A percentile compares a stretch with the other conserved stretches of the same genome.
Conservation (phyloP, 2,113 vertebrate genomes). For the Motacilla tschutschensis region DNA sequence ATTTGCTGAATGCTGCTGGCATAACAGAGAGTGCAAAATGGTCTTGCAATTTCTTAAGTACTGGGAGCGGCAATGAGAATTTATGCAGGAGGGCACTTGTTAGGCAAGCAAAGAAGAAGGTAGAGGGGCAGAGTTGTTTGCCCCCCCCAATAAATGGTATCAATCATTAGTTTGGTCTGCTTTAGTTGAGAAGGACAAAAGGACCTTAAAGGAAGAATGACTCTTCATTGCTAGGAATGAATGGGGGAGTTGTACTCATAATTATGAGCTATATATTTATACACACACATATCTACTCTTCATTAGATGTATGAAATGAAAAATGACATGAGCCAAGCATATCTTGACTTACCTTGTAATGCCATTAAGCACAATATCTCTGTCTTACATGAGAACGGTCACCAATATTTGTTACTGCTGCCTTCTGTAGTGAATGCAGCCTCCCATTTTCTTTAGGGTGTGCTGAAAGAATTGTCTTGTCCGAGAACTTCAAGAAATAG, state of each 20-base stretch:
- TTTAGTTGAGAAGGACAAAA: neutral
- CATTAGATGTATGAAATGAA: neutral
- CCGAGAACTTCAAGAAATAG: neutral
- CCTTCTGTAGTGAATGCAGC: neutral
- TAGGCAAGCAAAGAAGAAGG: neutral
- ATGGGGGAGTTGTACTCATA: neutral
- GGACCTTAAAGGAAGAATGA: neutral
- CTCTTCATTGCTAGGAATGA: neutral
- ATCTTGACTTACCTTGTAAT: neutral
- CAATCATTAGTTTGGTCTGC: neutral
- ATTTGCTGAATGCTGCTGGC: neutral
- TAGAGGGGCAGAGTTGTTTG: neutral
- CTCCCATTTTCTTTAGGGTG: neutral
- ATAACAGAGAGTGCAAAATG: neutral
- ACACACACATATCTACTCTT: neutral
- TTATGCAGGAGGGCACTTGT: neutral
- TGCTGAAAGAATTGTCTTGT: neutral
- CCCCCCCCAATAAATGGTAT: fast-evolving
- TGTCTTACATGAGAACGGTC: neutral
- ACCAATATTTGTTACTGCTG: neutral
- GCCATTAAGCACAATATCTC: neutral
- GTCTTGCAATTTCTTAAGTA: neutral
- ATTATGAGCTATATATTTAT: neutral
- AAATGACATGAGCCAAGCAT: neutral
- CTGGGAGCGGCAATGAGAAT: neutral